Evolutionary conservation across 2,797 vertebrate species (phyloP).

Genomic region (Fringilla coelebs): DNA sequence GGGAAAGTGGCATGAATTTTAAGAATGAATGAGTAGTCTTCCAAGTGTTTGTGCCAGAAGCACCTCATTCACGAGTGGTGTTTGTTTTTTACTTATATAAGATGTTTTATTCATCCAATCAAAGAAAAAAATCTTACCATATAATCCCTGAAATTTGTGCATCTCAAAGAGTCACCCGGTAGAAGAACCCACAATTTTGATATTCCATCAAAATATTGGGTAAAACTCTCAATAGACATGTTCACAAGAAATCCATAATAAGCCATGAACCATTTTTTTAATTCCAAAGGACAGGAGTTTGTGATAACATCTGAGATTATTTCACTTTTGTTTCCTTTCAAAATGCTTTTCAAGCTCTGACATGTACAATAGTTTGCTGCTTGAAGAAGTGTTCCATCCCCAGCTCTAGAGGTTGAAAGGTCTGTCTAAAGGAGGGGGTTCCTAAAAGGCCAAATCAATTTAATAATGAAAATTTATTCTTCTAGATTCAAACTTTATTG

Average conservation of each 20-base stretch:
- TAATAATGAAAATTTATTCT: not conserved
- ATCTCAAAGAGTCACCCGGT: not conserved
- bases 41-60: slow-evolving; percentile 48
- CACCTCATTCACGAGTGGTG: slow-evolving; percentile 47
- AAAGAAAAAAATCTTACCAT: not conserved
- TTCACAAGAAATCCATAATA: not conserved
- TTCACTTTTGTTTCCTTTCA: not conserved
- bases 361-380: not conserved
- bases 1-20: slow-evolving; percentile 65
- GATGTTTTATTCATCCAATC: not conserved
- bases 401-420: not conserved
- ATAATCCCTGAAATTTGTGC: not conserved
- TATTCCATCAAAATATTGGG: not conserved
- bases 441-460: not conserved
- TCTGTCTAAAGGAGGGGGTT: not conserved
- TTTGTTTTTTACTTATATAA: slow-evolving; percentile 15
- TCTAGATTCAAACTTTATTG: not conserved
- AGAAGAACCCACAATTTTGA: not conserved
- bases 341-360: not conserved
- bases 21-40: slow-evolving; percentile 56
- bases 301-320: not conserved
- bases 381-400: not conserved
- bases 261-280: not conserved
- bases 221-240: not conserved
- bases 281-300: not conserved